A percentile compares a stretch with the other conserved stretches of the same genome.
Conservation (phyloP, 1,140 invertebrate genomes). For the Tetragnatha versicolor region DNA sequence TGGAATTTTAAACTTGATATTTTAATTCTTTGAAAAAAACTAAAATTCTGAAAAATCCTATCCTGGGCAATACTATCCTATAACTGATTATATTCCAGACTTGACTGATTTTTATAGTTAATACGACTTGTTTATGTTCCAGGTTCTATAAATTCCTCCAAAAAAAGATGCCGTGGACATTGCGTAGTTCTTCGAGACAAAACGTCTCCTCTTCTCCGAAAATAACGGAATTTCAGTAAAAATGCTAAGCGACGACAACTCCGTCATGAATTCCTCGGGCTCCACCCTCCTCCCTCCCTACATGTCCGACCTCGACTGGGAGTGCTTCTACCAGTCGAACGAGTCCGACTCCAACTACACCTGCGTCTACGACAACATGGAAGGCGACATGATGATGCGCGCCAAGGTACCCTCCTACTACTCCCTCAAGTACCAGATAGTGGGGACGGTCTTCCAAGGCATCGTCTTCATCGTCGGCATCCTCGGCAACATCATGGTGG, state of each 20-base stretch:
- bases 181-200: no score
- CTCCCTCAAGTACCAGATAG: slow-evolving; percentile 66
- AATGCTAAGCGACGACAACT: neutral
- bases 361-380: neutral
- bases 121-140: no score
- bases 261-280: slow-evolving; percentile 16
- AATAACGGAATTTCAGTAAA: neutral
- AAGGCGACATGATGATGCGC: neutral
- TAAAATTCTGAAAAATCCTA: no score
- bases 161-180: no score
- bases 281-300: slow-evolving; percentile 1
- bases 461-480: slow-evolving; percentile 69
- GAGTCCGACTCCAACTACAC: slow-evolving; percentile 8
- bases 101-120: no score
- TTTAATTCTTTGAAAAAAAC: no score
- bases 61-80: no score
- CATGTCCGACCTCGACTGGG: slow-evolving; percentile 34
- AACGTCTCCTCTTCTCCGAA: no score
- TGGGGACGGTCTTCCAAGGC: slow-evolving; percentile 70
- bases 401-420: slow-evolving; percentile 63
- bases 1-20: no score
- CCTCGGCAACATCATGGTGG: slow-evolving; percentile 69
- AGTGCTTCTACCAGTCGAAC: slow-evolving; percentile 11
- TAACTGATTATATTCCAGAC: no score
- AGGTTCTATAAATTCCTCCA: no score